Percentiles rank a stretch among this genome's conserved stretches.
Evolutionary conservation across 2,113 vertebrate genomes (phyloP).

Genomic region (Microcebus ravelobensis): DNA sequence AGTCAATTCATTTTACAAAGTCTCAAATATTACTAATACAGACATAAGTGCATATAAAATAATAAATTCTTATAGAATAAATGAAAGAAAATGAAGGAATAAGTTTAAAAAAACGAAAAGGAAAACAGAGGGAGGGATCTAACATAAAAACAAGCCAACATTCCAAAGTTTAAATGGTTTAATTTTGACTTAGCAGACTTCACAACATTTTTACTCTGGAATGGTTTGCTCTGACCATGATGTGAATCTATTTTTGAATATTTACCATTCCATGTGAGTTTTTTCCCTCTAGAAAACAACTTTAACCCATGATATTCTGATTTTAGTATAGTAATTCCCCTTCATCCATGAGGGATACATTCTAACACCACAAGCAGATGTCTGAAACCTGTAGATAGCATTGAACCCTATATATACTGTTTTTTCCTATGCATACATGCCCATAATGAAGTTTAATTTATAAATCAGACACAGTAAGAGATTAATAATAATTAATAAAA

Average conservation of each 20-base stretch:
- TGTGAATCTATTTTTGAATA: constrained; percentile 2
- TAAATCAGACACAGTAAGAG: not conserved
- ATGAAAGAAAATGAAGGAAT: not conserved
- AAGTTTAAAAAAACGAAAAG: not conserved
- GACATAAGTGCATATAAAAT: not conserved
- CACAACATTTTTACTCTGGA: constrained; percentile 1
- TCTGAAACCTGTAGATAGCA: not conserved
- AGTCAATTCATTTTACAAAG: constrained; percentile 28
- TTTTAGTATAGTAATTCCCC: not conserved
- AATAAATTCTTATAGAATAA: not conserved
- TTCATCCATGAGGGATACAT: no score
- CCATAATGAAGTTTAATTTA: not conserved
- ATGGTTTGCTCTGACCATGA: not conserved
- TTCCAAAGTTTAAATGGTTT: constrained; percentile 30
- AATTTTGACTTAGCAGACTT: not conserved
- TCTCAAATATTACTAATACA: constrained; percentile 27
- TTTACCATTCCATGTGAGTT: not conserved
- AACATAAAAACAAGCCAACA: not conserved
- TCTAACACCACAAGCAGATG: not conserved
- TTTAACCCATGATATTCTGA: not conserved
- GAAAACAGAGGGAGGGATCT: not conserved
- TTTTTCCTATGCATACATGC: not conserved
- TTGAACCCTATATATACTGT: not conserved
- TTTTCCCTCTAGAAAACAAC: constrained; percentile 34
- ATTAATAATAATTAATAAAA: not conserved